Percentiles rank a stretch among this genome's conserved stretches.
Evolutionary conservation across 2,113 vertebrate genomes (phyloP).

Genomic region (Labeo catla): DNA sequence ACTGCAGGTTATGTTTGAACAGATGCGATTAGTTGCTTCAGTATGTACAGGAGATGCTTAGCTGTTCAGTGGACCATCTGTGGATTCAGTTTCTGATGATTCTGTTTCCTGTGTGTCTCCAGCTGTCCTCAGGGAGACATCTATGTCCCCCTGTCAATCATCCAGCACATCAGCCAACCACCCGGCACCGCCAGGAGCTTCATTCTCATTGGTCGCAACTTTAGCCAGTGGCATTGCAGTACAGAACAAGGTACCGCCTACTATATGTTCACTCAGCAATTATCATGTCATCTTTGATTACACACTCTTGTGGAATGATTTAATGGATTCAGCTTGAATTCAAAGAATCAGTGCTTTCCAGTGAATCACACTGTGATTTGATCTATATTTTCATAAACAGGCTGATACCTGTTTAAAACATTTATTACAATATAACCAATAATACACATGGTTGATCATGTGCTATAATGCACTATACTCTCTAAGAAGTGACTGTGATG

Average conservation of each 20-base stretch:
- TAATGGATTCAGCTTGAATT: not conserved
- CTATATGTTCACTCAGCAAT: not conserved
- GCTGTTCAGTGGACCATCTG: not conserved
- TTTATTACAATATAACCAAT: not conserved
- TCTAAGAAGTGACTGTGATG: not conserved
- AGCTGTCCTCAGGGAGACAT: slow-evolving; percentile 73
- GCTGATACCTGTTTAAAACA: not conserved
- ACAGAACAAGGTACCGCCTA: slow-evolving; percentile 85
- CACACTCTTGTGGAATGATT: not conserved
- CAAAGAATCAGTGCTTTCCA: not conserved
- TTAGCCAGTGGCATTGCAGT: slow-evolving; percentile 92
- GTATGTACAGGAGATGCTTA: not conserved
- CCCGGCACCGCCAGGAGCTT: slow-evolving; percentile 82
- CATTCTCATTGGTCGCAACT: slow-evolving; percentile 92
- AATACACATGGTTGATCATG: not conserved
- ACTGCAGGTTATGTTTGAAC: not conserved
- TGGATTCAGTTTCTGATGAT: not conserved
- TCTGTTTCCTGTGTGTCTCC: slow-evolving; percentile 20
- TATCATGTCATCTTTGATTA: not conserved
- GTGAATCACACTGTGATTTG: not conserved
- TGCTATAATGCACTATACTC: not conserved
- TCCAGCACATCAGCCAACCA: slow-evolving; percentile 72
- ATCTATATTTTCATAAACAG: not conserved
- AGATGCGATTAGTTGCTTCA: not conserved
- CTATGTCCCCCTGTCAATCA: slow-evolving; percentile 78